Evolutionary conservation across 2,888 invertebrate genomes (phyloP).

Genomic region (Heteromyza rotundicornis): DNA sequence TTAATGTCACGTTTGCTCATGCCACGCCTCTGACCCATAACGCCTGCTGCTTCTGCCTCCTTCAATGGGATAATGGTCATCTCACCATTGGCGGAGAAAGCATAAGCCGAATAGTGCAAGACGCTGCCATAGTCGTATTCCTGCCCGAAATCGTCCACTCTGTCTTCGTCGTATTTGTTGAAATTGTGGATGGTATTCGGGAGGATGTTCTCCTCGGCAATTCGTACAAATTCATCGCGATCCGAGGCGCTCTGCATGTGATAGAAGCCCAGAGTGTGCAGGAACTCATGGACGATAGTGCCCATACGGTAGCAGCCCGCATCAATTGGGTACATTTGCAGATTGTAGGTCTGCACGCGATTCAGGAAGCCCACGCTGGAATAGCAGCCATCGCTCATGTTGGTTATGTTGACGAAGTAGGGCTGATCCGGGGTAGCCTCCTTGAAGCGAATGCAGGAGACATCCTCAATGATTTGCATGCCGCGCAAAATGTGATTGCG

Average conservation of each 20-base stretch:
- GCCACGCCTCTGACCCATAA: constrained; percentile 47
- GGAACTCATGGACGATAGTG: constrained; percentile 77
- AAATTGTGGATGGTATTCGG: constrained; percentile 73
- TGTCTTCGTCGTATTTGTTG: constrained; percentile 67
- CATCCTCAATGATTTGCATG: constrained; percentile 73
- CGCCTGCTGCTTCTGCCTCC: constrained; percentile 32
- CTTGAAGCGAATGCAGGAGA: constrained; percentile 75
- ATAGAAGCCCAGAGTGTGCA: constrained; percentile 79
- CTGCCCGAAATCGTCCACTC: constrained; percentile 70
- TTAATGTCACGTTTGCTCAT: constrained; percentile 51
- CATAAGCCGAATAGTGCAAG: constrained; percentile 78
- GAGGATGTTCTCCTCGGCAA: constrained; percentile 62
- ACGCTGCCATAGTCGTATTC: constrained; percentile 79
- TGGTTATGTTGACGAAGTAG: constrained; percentile 48
- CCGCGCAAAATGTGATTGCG: constrained; percentile 70
- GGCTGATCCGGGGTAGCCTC: constrained; percentile 64
- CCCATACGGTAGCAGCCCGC: constrained; percentile 56
- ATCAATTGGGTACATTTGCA: constrained; percentile 44
- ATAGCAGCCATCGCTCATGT: constrained; percentile 71
- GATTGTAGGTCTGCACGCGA: constrained; percentile 59
- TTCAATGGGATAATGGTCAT: constrained; percentile 70
- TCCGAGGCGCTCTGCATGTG: constrained; percentile 82
- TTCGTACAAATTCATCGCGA: constrained; percentile 72
- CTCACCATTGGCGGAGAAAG: constrained; percentile 73
- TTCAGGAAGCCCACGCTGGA: constrained; percentile 73